Percentiles rank a stretch among this genome's conserved stretches.
Evolutionary conservation across 2,797 vertebrate genomes (phyloP).

Genomic region (Threskiornis aethiopicus): DNA sequence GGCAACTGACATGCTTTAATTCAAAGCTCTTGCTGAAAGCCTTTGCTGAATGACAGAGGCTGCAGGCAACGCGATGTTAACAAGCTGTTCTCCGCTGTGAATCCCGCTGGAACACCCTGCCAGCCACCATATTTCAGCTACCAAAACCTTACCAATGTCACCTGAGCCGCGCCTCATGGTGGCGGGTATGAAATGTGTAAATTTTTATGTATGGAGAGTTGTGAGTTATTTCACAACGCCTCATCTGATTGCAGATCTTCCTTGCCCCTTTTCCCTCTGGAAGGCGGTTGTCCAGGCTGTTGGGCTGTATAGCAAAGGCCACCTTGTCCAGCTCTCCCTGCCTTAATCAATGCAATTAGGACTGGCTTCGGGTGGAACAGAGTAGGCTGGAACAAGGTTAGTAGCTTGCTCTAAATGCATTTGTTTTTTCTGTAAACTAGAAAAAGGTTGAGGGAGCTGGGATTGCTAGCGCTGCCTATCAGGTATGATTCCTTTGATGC

Average conservation of each 20-base stretch:
- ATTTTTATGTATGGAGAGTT: background rate
- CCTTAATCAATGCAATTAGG: background rate
- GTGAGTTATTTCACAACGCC: background rate
- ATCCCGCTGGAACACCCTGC: background rate
- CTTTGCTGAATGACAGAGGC: background rate
- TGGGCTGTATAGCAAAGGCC: background rate
- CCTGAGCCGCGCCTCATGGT: fast-evolving
- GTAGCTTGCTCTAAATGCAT: background rate
- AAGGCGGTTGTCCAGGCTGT: background rate
- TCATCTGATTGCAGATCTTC: background rate
- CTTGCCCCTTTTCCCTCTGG: background rate
- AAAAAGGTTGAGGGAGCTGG: background rate
- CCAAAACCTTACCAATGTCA: background rate
- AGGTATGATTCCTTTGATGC: background rate
- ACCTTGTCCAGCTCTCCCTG: background rate
- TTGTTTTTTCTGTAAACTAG: background rate
- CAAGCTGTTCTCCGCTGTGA: background rate
- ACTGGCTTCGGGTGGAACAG: background rate
- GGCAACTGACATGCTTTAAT: background rate
- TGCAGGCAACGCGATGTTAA: fast-evolving
- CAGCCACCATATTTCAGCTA: background rate
- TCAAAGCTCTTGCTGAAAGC: background rate
- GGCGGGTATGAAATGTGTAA: background rate
- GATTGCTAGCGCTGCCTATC: background rate
- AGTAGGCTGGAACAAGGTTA: background rate